These are phyloP conservation scores for Epinephelus fuscoguttatus DNA, from an alignment of 2,113 vertebrate species.

Conservation along the genomic window DNA sequence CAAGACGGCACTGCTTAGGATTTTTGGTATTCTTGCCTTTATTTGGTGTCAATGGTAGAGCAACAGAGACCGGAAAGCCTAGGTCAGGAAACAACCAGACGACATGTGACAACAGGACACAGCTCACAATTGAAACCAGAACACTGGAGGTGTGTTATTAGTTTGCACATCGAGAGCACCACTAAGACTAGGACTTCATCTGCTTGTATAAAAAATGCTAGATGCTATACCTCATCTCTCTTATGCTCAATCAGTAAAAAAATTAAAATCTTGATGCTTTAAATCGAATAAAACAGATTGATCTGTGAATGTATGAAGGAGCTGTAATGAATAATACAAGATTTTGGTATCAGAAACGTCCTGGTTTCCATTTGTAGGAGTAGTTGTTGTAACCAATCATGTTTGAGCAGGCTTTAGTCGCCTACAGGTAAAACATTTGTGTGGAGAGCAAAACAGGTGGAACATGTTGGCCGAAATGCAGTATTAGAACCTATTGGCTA, in stretches of 20 bases:
- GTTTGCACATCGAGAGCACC: too few species aligned
- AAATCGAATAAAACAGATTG: background rate
- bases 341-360: too few species aligned
- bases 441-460: too few species aligned
- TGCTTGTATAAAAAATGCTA: background rate
- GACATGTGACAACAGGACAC: constrained; percentile 15
- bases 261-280: background rate
- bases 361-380: too few species aligned
- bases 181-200: background rate
- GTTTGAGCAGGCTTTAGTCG: too few species aligned
- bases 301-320: too few species aligned
- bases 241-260: too few species aligned
- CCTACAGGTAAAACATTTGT: too few species aligned
- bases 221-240: background rate
- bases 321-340: too few species aligned
- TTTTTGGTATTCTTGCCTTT: background rate
- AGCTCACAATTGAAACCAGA: background rate
- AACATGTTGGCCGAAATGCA: background rate
- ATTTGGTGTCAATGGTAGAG: constrained; percentile 2
- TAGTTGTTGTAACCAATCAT: too few species aligned
- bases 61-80: background rate
- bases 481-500: too few species aligned
- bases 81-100: background rate
- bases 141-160: too few species aligned
- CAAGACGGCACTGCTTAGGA: background rate